phyloP scores from a whole-genome alignment of 1,140 invertebrate species.

The Tetranychus urticae region DNA sequence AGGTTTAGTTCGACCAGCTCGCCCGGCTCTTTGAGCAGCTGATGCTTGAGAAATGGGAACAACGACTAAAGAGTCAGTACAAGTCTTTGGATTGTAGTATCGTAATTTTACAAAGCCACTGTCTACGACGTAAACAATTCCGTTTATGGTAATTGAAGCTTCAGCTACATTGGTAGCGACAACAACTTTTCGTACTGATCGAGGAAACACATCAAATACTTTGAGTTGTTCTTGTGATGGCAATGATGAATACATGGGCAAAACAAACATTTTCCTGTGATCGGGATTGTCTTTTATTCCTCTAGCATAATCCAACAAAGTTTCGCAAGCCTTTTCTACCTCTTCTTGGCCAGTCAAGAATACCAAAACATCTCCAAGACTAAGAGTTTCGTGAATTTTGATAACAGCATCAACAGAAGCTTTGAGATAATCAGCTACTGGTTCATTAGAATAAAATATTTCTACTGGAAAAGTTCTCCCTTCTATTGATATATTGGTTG shows the following conservation, averaged over 20 bases:
- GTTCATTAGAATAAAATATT: conserved; percentile 57
- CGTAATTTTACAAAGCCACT: conserved; percentile 64
- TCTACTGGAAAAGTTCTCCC: conserved; percentile 70
- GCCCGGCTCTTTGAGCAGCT: conserved; percentile 67
- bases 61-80: conserved; percentile 58
- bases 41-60: conserved; percentile 68
- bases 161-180: conserved; percentile 94
- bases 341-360: conserved; percentile 90
- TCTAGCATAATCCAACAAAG: conserved; percentile 25
- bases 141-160: conserved; percentile 72
- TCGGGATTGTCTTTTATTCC: conserved; percentile 13
- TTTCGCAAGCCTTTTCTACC: conserved; percentile 43
- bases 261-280: conserved; percentile 47
- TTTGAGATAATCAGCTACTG: conserved; percentile 70
- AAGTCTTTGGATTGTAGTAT: conserved; percentile 59
- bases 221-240: conserved; percentile 56
- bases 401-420: conserved; percentile 60
- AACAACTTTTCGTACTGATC: conserved; percentile 61
- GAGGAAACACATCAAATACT: conserved; percentile 55
- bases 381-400: conserved; percentile 63
- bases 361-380: conserved; percentile 58
- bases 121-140: conserved; percentile 47
- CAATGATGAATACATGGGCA: conserved; percentile 79
- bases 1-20: conserved; percentile 55
- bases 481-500: conserved; percentile 55